Evolutionary conservation across 92 coral and sea anemone genomes (phyloP).

Genomic region (Hydrozoanthus gracilis): DNA sequence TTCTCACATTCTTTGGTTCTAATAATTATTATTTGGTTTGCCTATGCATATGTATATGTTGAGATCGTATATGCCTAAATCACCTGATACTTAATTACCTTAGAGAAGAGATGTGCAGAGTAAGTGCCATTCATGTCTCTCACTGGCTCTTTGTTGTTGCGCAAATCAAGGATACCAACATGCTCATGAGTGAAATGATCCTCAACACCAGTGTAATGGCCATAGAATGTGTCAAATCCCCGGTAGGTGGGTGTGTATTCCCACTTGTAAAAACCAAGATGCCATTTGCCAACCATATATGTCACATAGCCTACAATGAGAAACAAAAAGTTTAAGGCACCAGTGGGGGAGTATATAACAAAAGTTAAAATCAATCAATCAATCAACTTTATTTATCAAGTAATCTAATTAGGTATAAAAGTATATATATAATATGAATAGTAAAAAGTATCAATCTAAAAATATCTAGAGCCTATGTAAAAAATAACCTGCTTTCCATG

Average conservation of each 20-base stretch:
- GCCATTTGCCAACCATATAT: constrained; percentile 95
- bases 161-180: constrained; percentile 67
- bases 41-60: neutral
- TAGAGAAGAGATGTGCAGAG: constrained; percentile 59
- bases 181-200: constrained; percentile 73
- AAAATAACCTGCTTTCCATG: no score
- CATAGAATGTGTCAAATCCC: constrained; percentile 86
- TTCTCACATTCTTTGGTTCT: no score
- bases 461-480: no score
- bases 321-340: no score
- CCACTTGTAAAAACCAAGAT: constrained; percentile 83
- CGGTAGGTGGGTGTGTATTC: constrained; percentile 80
- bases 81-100: constrained; percentile 36
- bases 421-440: no score
- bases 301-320: constrained; percentile 70
- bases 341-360: no score
- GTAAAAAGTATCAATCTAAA: no score
- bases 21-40: neutral
- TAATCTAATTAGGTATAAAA: no score
- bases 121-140: constrained; percentile 1
- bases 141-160: constrained; percentile 58
- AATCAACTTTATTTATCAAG: no score
- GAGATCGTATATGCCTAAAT: neutral
- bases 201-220: constrained; percentile 82
- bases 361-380: no score